Evolutionary conservation across 1,140 invertebrate genomes (phyloP).

Genomic region (Bacillus rossius): DNA sequence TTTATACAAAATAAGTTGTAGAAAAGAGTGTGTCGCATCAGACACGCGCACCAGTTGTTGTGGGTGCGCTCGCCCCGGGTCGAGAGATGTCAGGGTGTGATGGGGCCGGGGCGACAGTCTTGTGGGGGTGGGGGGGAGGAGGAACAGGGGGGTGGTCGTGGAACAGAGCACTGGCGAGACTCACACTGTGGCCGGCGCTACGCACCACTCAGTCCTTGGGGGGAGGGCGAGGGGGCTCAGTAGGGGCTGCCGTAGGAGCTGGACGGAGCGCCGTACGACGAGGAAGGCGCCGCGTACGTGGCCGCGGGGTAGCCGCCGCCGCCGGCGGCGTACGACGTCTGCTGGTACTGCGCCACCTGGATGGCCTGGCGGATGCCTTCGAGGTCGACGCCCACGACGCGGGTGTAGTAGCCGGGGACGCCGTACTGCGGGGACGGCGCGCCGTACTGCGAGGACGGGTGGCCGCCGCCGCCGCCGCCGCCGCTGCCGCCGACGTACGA

Average conservation of each 20-base stretch:
- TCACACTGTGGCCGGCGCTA: background rate
- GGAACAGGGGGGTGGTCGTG: background rate
- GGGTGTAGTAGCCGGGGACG: constrained; percentile 49
- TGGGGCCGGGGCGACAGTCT: background rate
- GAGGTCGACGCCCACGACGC: constrained; percentile 67
- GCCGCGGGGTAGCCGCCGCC: constrained; percentile 33
- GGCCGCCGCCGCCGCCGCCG: constrained; percentile 41
- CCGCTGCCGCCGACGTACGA: constrained; percentile 40
- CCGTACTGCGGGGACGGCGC: constrained; percentile 44
- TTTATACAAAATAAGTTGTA: constrained; percentile 16
- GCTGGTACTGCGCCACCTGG: constrained; percentile 67
- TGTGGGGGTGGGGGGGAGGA: background rate
- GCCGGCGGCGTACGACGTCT: constrained; percentile 42
- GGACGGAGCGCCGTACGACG: constrained; percentile 49
- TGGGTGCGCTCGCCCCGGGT: background rate
- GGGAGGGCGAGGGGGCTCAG: background rate
- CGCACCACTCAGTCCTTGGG: background rate
- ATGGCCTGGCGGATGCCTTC: constrained; percentile 70
- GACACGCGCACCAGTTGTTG: background rate
- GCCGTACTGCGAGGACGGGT: constrained; percentile 51
- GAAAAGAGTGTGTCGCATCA: constrained; percentile 4
- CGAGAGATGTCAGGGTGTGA: background rate
- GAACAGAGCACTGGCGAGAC: background rate
- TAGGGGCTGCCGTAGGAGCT: constrained; percentile 53
- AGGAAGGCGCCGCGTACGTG: constrained; percentile 9